Base-by-base conservation (phyloP, 2,797 vertebrate genomes). In the Neosilurus hyrtlii region DNA sequence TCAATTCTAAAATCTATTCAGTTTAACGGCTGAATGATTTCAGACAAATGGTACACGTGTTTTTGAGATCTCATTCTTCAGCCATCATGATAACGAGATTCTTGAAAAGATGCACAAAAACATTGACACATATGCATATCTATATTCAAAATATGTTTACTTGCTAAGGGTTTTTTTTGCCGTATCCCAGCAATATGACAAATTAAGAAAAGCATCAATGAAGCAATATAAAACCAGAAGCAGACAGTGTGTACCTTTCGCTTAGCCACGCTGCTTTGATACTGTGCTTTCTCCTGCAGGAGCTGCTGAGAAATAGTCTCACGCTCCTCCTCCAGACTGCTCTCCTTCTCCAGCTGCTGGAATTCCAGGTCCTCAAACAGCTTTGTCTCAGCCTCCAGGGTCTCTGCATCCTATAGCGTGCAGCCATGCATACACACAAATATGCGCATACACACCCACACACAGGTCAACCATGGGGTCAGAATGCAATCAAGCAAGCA, bases 361-460 rank as follows among this genome's bases (percentile, higher is more conserved):
- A 99, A 99, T 91, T 99, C 98, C 91, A 99, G 90, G 90, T 99
- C 98, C 88, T 99, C 98, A 73, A 99, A 99, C 84, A 96, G 95
- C 87, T 97, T 98, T 9, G 95, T 94, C 88, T 95, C 96, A 0
- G 93, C 92, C 88, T 99, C 98, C 90, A 99, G 89, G 0, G 83
- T 92, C 80, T 99, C 98, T 0, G 96, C 96, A 56, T 98, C 96
- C 97, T 99, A 86, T 18, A 81, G 12, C 18, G 74, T 9, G 62
- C 54, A 51, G 16, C 30, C n/a, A 73, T 43, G 67, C 51, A 65
- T 18, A 80, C n/a, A 56, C 61, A 77, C 59, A 85, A 24, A 81
- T 16, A 84, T 63, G 83, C 35, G 80, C 62, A 82, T 18, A 57
- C 51, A 56, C 51, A 11, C 70, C 74, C 8, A 67, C 65, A 67